Conservation (phyloP, 2,888 invertebrate genomes). For the Protula sp. region DNA sequence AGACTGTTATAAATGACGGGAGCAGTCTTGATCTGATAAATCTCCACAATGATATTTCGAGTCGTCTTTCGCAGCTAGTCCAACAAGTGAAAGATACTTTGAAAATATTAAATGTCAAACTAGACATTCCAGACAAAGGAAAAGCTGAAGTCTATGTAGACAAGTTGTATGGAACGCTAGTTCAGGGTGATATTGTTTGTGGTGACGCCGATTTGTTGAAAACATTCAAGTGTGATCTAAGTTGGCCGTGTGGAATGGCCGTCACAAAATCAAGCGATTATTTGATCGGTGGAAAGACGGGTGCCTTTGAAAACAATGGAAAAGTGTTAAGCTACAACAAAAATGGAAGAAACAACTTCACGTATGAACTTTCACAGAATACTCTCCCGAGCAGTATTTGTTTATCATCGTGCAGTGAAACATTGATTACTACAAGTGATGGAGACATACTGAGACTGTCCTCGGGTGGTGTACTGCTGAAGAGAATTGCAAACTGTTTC, state of each 20-base stretch:
- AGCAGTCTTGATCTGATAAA: conserved; percentile 7
- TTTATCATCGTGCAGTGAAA: conserved; percentile 1
- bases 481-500: conserved; percentile 35
- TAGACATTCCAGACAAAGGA: conserved; percentile 13
- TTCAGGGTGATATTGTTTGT: conserved; percentile 11
- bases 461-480: conserved; percentile 29
- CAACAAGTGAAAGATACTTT: conserved; percentile 5
- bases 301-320: conserved; percentile 15
- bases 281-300: conserved; percentile 16
- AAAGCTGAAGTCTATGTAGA: conserved; percentile 11
- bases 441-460: neutral
- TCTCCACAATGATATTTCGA: conserved; percentile 11
- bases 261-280: conserved; percentile 6
- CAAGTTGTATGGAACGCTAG: conserved; percentile 13
- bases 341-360: conserved; percentile 4
- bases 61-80: conserved; percentile 7
- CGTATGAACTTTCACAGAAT: conserved; percentile 5
- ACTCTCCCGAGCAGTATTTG: conserved; percentile 9
- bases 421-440: conserved; percentile 6
- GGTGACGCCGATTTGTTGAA: conserved; percentile 8
- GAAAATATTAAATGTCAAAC: conserved; percentile 8
- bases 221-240: conserved; percentile 14
- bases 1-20: neutral
- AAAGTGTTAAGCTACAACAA: conserved; percentile 10
- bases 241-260: conserved; percentile 16